Conservation (phyloP, 1,140 invertebrate genomes). For the Euwallacea fornicatus region DNA sequence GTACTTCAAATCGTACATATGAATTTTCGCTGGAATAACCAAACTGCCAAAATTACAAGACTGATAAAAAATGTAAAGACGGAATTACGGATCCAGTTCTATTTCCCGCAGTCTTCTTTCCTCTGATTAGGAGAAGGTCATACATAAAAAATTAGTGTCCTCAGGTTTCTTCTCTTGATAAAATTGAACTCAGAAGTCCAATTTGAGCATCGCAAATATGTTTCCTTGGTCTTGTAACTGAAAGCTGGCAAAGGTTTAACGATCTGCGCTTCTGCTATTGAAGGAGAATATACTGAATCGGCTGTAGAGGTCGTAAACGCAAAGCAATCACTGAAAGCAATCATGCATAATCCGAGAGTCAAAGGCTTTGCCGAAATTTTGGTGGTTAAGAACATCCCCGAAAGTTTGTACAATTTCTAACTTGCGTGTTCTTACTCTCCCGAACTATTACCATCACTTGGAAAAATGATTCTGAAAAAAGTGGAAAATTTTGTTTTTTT, state of each 20-base stretch:
- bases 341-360: slow-evolving; percentile 91
- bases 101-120: slow-evolving; percentile 92
- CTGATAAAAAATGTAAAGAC: slow-evolving; percentile 99
- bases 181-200: slow-evolving; percentile 79
- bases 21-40: too few species aligned
- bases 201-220: slow-evolving; percentile 86
- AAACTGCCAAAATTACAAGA: slow-evolving; percentile 60
- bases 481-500: too few species aligned
- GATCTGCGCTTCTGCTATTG: slow-evolving; percentile 87
- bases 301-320: slow-evolving; percentile 80
- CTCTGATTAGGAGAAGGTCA: slow-evolving; percentile 92
- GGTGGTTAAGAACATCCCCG: slow-evolving; percentile 77
- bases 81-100: slow-evolving; percentile 95
- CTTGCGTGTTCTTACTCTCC: slow-evolving; percentile 53
- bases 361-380: slow-evolving; percentile 98
- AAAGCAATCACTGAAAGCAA: slow-evolving; percentile 77
- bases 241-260: slow-evolving; percentile 99
- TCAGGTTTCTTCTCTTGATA: slow-evolving; percentile 86
- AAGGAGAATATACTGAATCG: slow-evolving; percentile 76
- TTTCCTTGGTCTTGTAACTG: slow-evolving; percentile 95
- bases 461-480: too few species aligned
- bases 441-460: too few species aligned
- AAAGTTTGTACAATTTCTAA: slow-evolving; percentile 90
- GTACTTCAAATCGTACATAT: too few species aligned
- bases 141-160: slow-evolving; percentile 99